phyloP scores from a whole-genome alignment of 2,113 vertebrate species.

The Mirounga angustirostris region DNA sequence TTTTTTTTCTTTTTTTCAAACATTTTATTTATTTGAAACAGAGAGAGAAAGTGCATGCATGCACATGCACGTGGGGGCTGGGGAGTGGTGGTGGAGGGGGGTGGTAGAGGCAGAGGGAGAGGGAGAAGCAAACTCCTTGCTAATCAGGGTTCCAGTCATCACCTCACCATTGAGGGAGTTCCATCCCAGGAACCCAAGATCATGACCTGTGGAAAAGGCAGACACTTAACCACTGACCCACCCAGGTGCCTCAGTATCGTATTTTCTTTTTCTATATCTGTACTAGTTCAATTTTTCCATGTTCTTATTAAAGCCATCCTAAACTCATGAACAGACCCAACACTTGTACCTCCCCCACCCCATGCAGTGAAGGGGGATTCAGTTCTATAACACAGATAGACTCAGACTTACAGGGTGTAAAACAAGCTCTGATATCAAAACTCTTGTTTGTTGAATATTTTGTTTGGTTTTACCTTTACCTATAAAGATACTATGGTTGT shows the following conservation, averaged over 20 bases:
- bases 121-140: background rate
- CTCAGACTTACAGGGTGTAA: background rate
- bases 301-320: background rate
- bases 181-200: background rate
- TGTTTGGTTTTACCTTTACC: background rate
- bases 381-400: background rate
- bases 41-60: fast-evolving
- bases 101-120: background rate
- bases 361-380: background rate
- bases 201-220: background rate
- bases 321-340: background rate
- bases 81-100: background rate
- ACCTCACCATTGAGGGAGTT: background rate
- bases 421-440: background rate
- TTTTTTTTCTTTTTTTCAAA: background rate
- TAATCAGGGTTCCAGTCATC: background rate
- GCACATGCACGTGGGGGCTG: background rate
- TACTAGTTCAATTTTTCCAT: background rate
- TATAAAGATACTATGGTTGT: background rate
- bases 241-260: background rate
- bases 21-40: background rate
- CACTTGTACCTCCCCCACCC: fast-evolving
- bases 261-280: background rate
- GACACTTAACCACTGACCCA: background rate
- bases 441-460: background rate